A percentile compares a stretch with the other conserved stretches of the same genome.
These are phyloP conservation scores for Boloria euphrosyne DNA, from an alignment of 2,888 invertebrate genomes.

Conservation along the genomic window DNA sequence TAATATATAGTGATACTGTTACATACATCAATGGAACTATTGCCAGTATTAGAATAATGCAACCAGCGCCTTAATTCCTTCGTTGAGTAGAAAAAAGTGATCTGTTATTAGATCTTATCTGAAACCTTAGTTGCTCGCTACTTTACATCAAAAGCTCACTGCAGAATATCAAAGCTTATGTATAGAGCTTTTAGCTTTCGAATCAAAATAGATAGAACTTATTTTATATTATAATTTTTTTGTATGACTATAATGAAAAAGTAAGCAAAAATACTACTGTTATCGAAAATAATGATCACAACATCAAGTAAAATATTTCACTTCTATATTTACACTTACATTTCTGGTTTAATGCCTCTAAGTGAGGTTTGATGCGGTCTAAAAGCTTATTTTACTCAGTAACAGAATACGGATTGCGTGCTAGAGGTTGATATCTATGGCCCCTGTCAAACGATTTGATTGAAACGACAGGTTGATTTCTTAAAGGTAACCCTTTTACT, in stretches of 20 bases:
- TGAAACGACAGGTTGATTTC: constrained; percentile 9
- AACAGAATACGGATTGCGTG: not conserved
- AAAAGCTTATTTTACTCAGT: constrained; percentile 21
- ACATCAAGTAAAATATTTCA: not conserved
- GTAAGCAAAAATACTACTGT: not conserved
- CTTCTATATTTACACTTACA: constrained; percentile 14
- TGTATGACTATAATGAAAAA: not conserved
- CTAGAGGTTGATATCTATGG: not conserved
- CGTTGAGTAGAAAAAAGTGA: no score
- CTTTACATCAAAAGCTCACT: no score
- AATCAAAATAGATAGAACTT: no score
- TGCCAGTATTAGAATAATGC: no score
- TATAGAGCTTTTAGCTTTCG: no score
- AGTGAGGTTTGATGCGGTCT: constrained; percentile 2
- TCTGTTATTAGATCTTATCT: no score
- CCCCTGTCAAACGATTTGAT: constrained; percentile 12
- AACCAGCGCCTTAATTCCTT: no score
- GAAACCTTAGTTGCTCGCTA: no score
- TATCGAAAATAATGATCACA: not conserved
- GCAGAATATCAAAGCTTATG: no score
- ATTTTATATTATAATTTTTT: no score
- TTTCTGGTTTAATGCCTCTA: constrained; percentile 16
- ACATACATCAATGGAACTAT: no score
- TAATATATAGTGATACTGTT: no score
- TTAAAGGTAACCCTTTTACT: constrained; percentile 14